phyloP scores from a whole-genome alignment of 2,797 vertebrate species.

The Lagothrix lagotricha region DNA sequence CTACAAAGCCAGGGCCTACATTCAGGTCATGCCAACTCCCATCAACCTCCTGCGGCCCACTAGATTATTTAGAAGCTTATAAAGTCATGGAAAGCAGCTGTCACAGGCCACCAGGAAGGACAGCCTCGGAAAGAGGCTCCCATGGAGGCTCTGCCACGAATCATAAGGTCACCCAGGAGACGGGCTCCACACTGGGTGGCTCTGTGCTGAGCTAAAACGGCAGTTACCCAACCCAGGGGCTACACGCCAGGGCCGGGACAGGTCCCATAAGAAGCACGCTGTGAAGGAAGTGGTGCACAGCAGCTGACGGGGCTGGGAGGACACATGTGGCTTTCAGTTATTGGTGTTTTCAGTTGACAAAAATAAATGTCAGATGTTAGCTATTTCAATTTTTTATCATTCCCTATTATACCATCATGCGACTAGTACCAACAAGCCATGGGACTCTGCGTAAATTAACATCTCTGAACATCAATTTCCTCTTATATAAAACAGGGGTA shows the following conservation, averaged over 20 bases:
- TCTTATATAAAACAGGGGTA: not conserved
- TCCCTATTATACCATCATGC: not conserved
- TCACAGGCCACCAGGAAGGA: constrained; percentile 22
- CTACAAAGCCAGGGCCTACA: not conserved
- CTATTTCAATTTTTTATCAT: not conserved
- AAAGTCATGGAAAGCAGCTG: constrained; percentile 25
- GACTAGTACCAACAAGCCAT: not conserved
- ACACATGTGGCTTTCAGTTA: not conserved
- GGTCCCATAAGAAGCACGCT: not conserved
- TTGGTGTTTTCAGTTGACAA: not conserved
- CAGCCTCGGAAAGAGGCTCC: constrained; percentile 1
- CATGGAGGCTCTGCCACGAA: not conserved
- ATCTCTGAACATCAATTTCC: not conserved
- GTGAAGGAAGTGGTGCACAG: not conserved
- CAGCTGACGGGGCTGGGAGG: accelerated
- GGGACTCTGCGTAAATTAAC: not conserved
- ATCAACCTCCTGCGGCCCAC: constrained; percentile 32
- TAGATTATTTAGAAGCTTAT: constrained; percentile 6
- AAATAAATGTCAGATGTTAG: not conserved
- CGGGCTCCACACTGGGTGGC: not conserved
- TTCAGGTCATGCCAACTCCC: not conserved
- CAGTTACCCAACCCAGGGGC: not conserved
- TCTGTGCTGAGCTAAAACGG: not conserved
- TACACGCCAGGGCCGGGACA: not conserved
- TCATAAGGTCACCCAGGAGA: not conserved